Percentiles rank a stretch among this genome's conserved stretches.
Conservation (phyloP, 2,888 invertebrate genomes). For the Drosophila quinaria region DNA sequence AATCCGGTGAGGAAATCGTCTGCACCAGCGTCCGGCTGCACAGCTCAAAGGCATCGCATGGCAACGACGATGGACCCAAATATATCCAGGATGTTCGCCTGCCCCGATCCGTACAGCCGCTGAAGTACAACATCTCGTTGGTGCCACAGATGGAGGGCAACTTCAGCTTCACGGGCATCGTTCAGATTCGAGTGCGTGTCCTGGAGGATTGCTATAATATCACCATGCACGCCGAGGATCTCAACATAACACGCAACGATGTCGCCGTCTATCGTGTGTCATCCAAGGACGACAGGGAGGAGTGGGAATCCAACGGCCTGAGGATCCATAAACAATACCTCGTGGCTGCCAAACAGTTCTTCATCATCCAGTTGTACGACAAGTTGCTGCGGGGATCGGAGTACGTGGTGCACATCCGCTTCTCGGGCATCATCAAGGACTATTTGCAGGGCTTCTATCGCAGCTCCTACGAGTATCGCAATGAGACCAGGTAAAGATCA, state of each 20-base stretch:
- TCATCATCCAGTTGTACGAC: constrained; percentile 88
- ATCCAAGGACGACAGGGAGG: constrained; percentile 16
- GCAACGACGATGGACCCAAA: constrained; percentile 49
- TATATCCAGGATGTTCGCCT: constrained; percentile 89
- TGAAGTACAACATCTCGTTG: constrained; percentile 90
- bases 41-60: constrained; percentile 56
- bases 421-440: constrained; percentile 91
- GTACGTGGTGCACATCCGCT: constrained; percentile 90
- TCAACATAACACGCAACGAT: constrained; percentile 88
- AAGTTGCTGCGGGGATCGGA: constrained; percentile 87
- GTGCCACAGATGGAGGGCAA: constrained; percentile 92
- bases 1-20: constrained; percentile 75
- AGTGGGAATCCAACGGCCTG: constrained; percentile 44
- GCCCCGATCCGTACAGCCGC: constrained; percentile 89
- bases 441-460: constrained; percentile 93
- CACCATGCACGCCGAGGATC: constrained; percentile 91
- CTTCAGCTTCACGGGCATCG: constrained; percentile 92
- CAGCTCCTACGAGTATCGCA: constrained; percentile 91
- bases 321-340: constrained; percentile 86
- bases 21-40: constrained; percentile 76
- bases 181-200: constrained; percentile 88
- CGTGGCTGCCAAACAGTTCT: constrained; percentile 89
- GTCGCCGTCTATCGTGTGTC: constrained; percentile 85
- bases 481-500: constrained; percentile 88
- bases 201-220: constrained; percentile 88